Conservation (phyloP, 2,888 invertebrate species). For the Lithophane semibrunnea region DNA sequence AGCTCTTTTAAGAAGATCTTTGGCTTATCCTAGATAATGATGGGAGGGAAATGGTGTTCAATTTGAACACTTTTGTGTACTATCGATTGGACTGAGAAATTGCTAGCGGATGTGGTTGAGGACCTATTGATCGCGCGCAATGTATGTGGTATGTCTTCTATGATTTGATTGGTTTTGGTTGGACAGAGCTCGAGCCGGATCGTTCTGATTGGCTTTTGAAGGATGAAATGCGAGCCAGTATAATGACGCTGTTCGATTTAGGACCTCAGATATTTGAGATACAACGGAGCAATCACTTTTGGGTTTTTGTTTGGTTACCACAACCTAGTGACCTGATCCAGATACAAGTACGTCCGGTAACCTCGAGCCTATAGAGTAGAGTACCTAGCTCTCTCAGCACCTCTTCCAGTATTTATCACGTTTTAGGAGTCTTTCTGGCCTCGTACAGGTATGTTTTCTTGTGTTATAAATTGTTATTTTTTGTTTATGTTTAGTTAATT, state of each 20-base stretch:
- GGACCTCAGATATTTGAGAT: not conserved
- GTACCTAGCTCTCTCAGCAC: too few species aligned
- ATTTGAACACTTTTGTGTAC: not conserved
- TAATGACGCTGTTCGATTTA: not conserved
- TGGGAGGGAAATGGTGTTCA: not conserved
- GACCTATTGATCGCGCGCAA: not conserved
- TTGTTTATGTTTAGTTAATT: too few species aligned
- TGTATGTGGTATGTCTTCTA: not conserved
- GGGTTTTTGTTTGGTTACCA: not conserved
- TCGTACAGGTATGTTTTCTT: not conserved
- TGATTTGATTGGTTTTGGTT: not conserved
- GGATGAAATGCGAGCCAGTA: not conserved
- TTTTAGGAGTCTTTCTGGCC: not conserved
- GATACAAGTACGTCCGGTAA: not conserved
- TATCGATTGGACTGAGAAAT: not conserved
- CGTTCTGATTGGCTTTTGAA: too few species aligned
- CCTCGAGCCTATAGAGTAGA: not conserved
- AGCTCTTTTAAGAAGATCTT: too few species aligned
- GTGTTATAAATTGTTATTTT: not conserved
- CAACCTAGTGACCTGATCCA: not conserved
- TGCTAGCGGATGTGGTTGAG: not conserved
- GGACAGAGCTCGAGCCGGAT: too few species aligned
- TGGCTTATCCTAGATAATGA: constrained; percentile 25
- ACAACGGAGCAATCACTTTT: not conserved
- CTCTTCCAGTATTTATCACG: not conserved